A percentile compares a stretch with the other conserved stretches of the same genome.
phyloP scores from a whole-genome alignment of 2,888 invertebrate genomes.

The Anthoptus insignis region DNA sequence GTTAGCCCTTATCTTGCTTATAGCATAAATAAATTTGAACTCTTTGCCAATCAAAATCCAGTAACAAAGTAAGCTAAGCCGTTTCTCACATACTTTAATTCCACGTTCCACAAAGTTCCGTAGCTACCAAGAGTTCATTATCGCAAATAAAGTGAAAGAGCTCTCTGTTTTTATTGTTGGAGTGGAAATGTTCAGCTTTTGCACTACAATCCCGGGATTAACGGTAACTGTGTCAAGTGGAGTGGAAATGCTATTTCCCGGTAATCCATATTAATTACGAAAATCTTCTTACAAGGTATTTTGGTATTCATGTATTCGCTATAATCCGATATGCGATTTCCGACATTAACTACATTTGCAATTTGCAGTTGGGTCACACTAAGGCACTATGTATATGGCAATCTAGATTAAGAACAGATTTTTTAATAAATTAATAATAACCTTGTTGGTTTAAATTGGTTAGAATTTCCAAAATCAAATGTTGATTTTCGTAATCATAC shows the following conservation, averaged over 20 bases:
- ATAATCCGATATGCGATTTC: slow-evolving; percentile 7
- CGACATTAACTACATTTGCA: slow-evolving; percentile 1
- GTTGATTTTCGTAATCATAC: no score
- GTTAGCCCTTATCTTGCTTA: no score
- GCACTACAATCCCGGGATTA: slow-evolving; percentile 62
- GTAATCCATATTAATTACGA: slow-evolving; percentile 27
- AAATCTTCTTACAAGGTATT: slow-evolving; percentile 20
- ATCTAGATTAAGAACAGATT: background rate
- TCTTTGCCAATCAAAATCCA: background rate
- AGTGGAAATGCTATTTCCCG: slow-evolving; percentile 16
- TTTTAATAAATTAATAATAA: no score
- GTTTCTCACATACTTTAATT: slow-evolving; percentile 14
- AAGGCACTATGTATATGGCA: background rate
- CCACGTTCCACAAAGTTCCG: slow-evolving; percentile 50
- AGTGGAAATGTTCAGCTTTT: slow-evolving; percentile 51
- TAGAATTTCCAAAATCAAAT: no score
- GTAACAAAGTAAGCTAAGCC: background rate
- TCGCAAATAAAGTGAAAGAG: slow-evolving; percentile 76
- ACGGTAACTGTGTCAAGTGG: slow-evolving; percentile 68
- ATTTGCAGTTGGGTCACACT: background rate
- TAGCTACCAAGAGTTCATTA: slow-evolving; percentile 75
- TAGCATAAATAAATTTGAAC: no score
- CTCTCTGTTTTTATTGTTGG: slow-evolving; percentile 71
- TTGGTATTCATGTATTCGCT: slow-evolving; percentile 9
- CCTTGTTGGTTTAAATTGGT: no score